A percentile compares a stretch with the other conserved stretches of the same genome.
These are phyloP conservation scores for Meloidogyne exigua DNA, from an alignment of 1,140 invertebrate genomes.

Conservation along the genomic window DNA sequence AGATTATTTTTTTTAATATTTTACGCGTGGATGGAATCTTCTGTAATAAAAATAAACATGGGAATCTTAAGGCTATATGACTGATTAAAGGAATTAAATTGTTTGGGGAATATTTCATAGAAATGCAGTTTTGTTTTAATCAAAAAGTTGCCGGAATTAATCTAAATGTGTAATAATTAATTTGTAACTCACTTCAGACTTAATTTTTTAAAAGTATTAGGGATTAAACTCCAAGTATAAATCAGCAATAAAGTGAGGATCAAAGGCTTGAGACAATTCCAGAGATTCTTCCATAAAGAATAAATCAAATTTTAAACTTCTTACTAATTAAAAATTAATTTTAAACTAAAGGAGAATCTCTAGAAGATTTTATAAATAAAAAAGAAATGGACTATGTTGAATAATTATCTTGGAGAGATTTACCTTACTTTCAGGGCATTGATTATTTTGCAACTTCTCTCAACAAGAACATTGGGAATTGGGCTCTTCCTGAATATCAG, in stretches of 20 bases:
- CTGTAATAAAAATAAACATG: background rate
- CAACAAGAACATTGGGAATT: constrained; percentile 41
- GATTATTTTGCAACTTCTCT: constrained; percentile 18
- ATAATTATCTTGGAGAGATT: constrained; percentile 1
- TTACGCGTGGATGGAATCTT: background rate
- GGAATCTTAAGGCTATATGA: background rate
- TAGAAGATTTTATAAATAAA: background rate
- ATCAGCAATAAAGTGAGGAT: background rate
- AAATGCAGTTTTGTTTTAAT: background rate
- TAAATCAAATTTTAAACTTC: background rate
- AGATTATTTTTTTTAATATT: background rate
- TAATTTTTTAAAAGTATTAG: background rate
- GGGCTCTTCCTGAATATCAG: constrained; percentile 39
- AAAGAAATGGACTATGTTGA: background rate
- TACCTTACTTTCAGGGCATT: background rate
- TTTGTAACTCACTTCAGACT: no score
- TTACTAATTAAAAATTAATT: background rate
- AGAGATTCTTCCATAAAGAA: background rate
- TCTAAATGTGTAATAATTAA: no score
- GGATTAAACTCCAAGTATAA: background rate
- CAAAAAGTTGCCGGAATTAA: background rate
- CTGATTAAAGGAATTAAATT: no score
- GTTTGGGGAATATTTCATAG: background rate
- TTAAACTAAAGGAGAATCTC: background rate
- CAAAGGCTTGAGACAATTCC: background rate